Evolutionary conservation across 1,140 invertebrate genomes (phyloP).

Genomic region (Scaptodrosophila lebanonensis): DNA sequence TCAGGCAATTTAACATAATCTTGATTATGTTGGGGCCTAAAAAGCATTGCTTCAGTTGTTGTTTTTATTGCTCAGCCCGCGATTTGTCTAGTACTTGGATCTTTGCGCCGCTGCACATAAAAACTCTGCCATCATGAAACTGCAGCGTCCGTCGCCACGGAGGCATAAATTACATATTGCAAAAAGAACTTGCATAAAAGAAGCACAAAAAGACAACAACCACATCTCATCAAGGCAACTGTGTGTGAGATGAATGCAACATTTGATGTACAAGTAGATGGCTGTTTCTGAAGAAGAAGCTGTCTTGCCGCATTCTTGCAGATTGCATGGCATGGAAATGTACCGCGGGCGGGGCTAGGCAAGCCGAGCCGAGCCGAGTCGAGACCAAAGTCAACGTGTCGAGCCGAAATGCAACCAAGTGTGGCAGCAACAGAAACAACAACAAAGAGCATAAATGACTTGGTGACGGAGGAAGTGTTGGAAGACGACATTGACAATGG

Average conservation of each 20-base stretch:
- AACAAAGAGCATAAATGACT: constrained; percentile 44
- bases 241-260: constrained; percentile 47
- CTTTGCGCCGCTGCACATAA: constrained; percentile 26
- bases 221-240: too few species aligned
- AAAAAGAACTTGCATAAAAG: constrained; percentile 23
- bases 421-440: constrained; percentile 31
- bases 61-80: constrained; percentile 29
- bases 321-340: constrained; percentile 38
- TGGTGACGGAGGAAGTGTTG: constrained; percentile 60
- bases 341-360: too few species aligned
- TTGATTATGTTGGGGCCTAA: constrained; percentile 58
- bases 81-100: constrained; percentile 56
- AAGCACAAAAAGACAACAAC: constrained; percentile 9
- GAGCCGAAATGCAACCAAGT: constrained; percentile 41
- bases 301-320: constrained; percentile 57
- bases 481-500: constrained; percentile 68
- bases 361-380: too few species aligned
- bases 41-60: too few species aligned
- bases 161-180: constrained; percentile 68
- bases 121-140: neutral
- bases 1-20: constrained; percentile 73
- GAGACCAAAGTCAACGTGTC: too few species aligned
- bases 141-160: constrained; percentile 24
- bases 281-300: constrained; percentile 31
- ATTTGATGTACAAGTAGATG: constrained; percentile 55